These are phyloP conservation scores for Drosophila equinoxialis DNA, from an alignment of 1,140 invertebrate genomes.

Conservation along the genomic window DNA sequence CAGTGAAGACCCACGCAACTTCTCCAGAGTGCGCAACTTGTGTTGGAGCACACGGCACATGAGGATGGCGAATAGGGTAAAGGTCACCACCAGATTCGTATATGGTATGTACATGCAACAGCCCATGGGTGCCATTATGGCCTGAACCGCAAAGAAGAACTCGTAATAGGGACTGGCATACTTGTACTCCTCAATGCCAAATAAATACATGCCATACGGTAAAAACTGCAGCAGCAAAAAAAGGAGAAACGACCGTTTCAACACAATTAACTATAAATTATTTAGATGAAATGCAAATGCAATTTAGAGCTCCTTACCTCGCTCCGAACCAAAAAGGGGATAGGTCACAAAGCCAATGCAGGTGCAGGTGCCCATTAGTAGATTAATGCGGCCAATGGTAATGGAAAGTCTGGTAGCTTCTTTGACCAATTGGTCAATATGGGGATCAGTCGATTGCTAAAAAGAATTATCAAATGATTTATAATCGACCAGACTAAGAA, in stretches of 20 bases:
- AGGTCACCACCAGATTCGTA: conserved; percentile 71
- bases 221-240: conserved; percentile 43
- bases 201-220: conserved; percentile 75
- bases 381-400: conserved; percentile 63
- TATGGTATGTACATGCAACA: conserved; percentile 81
- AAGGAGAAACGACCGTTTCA: neutral
- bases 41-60: conserved; percentile 71
- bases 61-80: conserved; percentile 70
- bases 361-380: conserved; percentile 65
- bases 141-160: conserved; percentile 69
- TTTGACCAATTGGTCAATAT: conserved; percentile 35
- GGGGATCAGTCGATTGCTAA: conserved; percentile 39
- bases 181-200: conserved; percentile 68
- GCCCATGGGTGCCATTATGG: conserved; percentile 74
- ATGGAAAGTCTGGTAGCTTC: conserved; percentile 56
- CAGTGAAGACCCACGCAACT: conserved; percentile 7
- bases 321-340: conserved; percentile 68
- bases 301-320: conserved; percentile 35
- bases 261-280: neutral
- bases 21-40: conserved; percentile 49
- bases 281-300: neutral
- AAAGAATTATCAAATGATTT: neutral
- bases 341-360: conserved; percentile 74
- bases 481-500: too few species aligned
- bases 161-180: conserved; percentile 71